phyloP scores from a whole-genome alignment of 1,140 invertebrate genomes.

The Pachyrhynchus sulphureomaculatus region DNA sequence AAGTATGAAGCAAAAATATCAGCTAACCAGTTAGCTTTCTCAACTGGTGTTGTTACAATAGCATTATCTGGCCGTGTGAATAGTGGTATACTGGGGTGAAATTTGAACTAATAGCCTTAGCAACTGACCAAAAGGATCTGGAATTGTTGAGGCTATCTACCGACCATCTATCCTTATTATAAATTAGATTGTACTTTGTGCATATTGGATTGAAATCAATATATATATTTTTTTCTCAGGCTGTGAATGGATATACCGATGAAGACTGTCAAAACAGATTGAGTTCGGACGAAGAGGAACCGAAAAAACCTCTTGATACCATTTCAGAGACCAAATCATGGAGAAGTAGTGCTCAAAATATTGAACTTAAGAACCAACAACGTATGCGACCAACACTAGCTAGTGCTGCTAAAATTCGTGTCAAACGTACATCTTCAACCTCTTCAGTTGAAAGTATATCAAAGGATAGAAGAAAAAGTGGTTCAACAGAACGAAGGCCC shows the following conservation, averaged over 20 bases:
- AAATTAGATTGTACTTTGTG: too few relatives aligned
- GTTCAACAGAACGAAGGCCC: background rate
- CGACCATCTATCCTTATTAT: too few relatives aligned
- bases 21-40: too few relatives aligned
- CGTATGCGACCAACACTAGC: conserved; percentile 31
- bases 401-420: conserved; percentile 30
- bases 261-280: conserved; percentile 48
- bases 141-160: too few relatives aligned
- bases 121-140: too few relatives aligned
- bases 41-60: too few relatives aligned
- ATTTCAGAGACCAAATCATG: conserved; percentile 53
- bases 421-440: conserved; percentile 47
- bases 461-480: conserved; percentile 30
- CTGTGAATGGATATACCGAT: conserved; percentile 57
- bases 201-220: too few relatives aligned
- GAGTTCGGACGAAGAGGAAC: conserved; percentile 46
- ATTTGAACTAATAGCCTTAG: too few relatives aligned
- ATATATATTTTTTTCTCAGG: conserved; percentile 29
- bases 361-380: conserved; percentile 29
- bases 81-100: too few relatives aligned
- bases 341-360: conserved; percentile 33
- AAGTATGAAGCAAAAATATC: too few relatives aligned
- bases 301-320: conserved; percentile 46
- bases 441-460: conserved; percentile 53
- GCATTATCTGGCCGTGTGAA: too few relatives aligned